phyloP scores from a whole-genome alignment of 2,113 vertebrate species.

The Syngnathus typhle region DNA sequence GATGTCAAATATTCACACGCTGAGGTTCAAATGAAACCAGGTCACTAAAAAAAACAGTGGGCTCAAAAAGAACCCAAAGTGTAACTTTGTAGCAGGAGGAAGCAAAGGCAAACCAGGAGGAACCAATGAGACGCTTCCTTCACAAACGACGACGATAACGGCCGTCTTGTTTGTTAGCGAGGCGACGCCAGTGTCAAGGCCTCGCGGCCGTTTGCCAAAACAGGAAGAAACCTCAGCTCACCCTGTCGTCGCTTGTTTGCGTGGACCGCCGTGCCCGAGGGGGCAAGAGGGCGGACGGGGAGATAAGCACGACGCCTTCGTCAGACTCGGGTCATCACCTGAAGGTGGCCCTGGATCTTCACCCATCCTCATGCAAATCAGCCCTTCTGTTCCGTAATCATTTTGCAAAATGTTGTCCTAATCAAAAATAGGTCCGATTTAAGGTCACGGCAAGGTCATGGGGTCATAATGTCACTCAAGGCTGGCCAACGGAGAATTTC shows the following conservation, averaged over 20 bases:
- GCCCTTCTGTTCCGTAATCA: no score
- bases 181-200: conserved; percentile 66
- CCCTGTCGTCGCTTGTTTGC: conserved; percentile 53
- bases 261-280: conserved; percentile 40
- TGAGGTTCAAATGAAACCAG: no score
- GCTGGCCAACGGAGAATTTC: conserved; percentile 54
- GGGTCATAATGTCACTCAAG: conserved; percentile 34
- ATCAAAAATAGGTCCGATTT: conserved; percentile 20
- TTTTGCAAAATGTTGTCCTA: not conserved
- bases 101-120: conserved; percentile 23
- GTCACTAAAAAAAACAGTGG: no score
- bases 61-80: no score
- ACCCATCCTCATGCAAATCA: not conserved
- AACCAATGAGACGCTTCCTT: conserved; percentile 55
- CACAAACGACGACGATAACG: conserved; percentile 54
- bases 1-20: not conserved
- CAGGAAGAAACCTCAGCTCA: conserved; percentile 66
- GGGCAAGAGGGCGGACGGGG: conserved; percentile 59
- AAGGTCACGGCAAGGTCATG: conserved; percentile 44
- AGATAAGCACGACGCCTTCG: conserved; percentile 27
- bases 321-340: not conserved
- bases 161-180: conserved; percentile 54
- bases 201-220: conserved; percentile 61
- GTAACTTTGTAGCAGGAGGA: not conserved
- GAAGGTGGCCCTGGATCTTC: not conserved